Conservation (phyloP, 1,140 invertebrate genomes). For the Lysiphlebus fabarum region DNA sequence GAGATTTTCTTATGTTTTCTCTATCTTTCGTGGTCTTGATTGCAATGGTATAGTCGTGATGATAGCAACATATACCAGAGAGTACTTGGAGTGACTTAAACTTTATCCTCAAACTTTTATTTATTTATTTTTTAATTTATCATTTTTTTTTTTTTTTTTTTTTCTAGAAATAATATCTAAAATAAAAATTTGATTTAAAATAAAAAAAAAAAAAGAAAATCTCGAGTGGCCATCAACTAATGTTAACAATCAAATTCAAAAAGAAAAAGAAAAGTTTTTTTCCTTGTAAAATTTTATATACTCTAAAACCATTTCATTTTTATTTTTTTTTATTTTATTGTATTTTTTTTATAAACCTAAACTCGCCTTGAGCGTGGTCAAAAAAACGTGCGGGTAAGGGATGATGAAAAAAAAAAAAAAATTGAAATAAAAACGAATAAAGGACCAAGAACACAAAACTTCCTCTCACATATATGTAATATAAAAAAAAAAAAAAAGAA, state of each 20-base stretch:
- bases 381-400: constrained; percentile 18
- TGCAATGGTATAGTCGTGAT: no score
- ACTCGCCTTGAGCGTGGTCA: constrained; percentile 23
- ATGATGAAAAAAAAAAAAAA: constrained; percentile 25
- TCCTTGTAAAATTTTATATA: constrained; percentile 8
- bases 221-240: constrained; percentile 34
- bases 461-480: background rate
- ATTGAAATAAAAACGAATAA: constrained; percentile 27
- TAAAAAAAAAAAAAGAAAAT: constrained; percentile 24
- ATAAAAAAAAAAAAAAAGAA: background rate
- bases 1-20: no score
- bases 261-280: constrained; percentile 20
- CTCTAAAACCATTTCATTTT: background rate
- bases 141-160: background rate
- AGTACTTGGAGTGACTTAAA: constrained; percentile 2
- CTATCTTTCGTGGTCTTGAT: no score
- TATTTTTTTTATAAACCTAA: background rate
- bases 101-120: background rate
- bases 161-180: no score
- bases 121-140: constrained; percentile 4
- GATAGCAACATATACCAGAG: no score
- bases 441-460: constrained; percentile 13
- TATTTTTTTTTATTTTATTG: constrained; percentile 3
- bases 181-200: constrained; percentile 16
- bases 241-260: constrained; percentile 41